Evolutionary conservation across 1,140 invertebrate species (phyloP), one percentile per base, ranked within the genome.

Genomic region (Orius insidiosus): DNA sequence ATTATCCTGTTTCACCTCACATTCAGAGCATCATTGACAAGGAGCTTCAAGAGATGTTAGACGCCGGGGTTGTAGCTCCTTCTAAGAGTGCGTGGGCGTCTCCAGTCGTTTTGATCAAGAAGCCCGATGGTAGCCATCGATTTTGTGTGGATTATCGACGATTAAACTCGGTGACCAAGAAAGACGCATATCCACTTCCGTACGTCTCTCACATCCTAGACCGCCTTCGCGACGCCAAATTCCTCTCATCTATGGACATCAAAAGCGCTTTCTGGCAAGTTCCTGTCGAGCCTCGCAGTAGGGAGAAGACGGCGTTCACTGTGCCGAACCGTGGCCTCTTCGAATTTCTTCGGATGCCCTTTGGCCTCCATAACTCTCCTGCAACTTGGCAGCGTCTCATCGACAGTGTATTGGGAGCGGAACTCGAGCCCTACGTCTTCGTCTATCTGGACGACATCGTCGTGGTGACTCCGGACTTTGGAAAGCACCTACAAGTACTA

Each of bases 61-160:
- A 51, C 9, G 43, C 56, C 3, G 58, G 52, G 1, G 50, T 68
- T 0, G 61, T 69, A 1, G 58, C 64, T 51, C 60, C 62, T 1
- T 60, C 60, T 4, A 53, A 55, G 0, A 62, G 58, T 9, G 54
- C 61, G 0, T 75, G 68, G 62, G 53, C 59, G 6, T 59, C 60
- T 0, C 69, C 66, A 1, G 51, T 68, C 0, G 60, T 72, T 0
- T 41, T 72, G 9, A 62, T 71, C 0, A 55, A 58, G 49, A 76
- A 76, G 47, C 66, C 67, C 30, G 63, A 71, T 46, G 60, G 59
- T 2, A 50, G 49, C 0, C 50, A 53, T 1, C 39, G 68, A 10
- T 67, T 70, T 44, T 70, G 66, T 47, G 49, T 70, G 0, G 66
- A 70, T 52, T 66, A 58, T 41, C 38, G 63, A 6, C 14, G 39